phyloP scores from a whole-genome alignment of 2,888 invertebrate genomes.

The Mythimna pallens region DNA sequence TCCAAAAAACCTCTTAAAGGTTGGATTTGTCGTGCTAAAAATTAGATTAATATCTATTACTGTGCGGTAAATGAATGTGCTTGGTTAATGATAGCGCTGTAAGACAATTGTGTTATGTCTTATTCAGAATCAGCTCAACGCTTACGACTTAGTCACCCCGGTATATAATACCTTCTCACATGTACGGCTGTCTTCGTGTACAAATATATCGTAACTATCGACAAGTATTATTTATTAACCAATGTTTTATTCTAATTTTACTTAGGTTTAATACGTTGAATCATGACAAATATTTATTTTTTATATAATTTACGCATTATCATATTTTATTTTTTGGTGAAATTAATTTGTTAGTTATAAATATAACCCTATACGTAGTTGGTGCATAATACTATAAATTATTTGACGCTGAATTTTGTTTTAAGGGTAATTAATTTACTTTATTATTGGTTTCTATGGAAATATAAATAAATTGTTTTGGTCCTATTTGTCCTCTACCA shows the following conservation, averaged over 20 bases:
- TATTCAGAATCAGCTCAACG: conserved; percentile 47
- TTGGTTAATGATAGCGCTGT: conserved; percentile 17
- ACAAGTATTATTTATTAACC: conserved; percentile 83
- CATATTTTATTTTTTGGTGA: conserved; percentile 56
- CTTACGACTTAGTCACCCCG: conserved; percentile 71
- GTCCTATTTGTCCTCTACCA: conserved; percentile 45
- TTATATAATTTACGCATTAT: conserved; percentile 70
- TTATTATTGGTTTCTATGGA: conserved; percentile 38
- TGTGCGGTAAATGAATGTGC: conserved; percentile 45
- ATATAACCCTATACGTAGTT: conserved; percentile 65
- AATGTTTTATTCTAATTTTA: conserved; percentile 76
- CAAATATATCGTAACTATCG: conserved; percentile 78
- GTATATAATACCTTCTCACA: conserved; percentile 78
- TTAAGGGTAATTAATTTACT: conserved; percentile 32
- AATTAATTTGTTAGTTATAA: conserved; percentile 64
- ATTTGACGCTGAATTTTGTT: conserved; percentile 57
- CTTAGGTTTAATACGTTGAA: conserved; percentile 83
- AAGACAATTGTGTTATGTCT: conserved; percentile 20
- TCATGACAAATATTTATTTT: conserved; percentile 89
- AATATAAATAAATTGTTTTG: conserved; percentile 27
- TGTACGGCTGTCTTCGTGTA: conserved; percentile 83
- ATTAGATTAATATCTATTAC: conserved; percentile 55
- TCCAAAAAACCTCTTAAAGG: conserved; percentile 35
- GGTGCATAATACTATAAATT: conserved; percentile 78
- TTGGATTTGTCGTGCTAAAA: conserved; percentile 47